Evolutionary conservation across 1,140 invertebrate species (phyloP), one percentile per base, ranked within the genome.

Genomic region (Andrena cerasifolii): DNA sequence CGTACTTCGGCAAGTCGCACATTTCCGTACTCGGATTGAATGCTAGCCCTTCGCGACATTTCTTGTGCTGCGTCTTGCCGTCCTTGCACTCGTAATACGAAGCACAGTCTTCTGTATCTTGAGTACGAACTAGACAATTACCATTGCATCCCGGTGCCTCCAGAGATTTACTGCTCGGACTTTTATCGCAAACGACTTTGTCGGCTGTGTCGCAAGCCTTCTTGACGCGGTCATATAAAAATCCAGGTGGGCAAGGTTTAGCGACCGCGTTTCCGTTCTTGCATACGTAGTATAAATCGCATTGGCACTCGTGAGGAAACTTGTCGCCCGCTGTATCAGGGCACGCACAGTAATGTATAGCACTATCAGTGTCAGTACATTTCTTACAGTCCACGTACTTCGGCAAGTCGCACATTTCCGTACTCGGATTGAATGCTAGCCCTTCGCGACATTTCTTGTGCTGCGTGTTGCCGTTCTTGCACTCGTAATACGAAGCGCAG

Each of bases 31-130:
- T 80, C 5, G 92, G 88, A 80, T 94, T 93, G 77, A 94, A 95
- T 43, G 91, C 82, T 1, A 93, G 82, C 1, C 85, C 88, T 0
- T 58, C 45, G 0, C 89, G 76, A 73, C 95, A 95, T 3, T 70
- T 45, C 61, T 93, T 90, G 45, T 90, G 78, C 0, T 93, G 87
- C 49, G 93, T 92, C 2, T 84, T 61, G 0, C 93, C 93, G 47
- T 93, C 89, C 10, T 86, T 85, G 66, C 95, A 95, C 68, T 92
- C 90, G 86, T 92, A 95, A 87, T 93, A 95, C 63, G 91, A 86
- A 3, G 83, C 79, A 78, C 94, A 95, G 62, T 94, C 85, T 0
- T 70, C 79, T 28, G 90, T 91, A 58, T 94, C 90, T 0, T 3
- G n/a, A n/a, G n/a, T n/a, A n/a, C n/a, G n/a, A n/a, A n/a, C n/a